Conservation (phyloP, 2,888 invertebrate genomes). For the Bembecia ichneumoniformis region DNA sequence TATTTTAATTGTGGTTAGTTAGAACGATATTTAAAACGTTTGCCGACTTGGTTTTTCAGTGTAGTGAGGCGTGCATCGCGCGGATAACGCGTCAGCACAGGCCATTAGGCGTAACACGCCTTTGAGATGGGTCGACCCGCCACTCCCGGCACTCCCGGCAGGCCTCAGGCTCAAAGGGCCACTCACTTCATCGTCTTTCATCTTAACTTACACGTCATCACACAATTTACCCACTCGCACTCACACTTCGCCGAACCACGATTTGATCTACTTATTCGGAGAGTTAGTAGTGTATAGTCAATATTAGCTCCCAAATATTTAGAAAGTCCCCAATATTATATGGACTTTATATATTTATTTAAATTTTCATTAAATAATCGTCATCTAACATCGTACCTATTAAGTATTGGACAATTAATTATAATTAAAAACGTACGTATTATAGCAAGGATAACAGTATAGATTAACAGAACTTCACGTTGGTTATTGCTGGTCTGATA, state of each 20-base stretch:
- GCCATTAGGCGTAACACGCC: conserved; percentile 43
- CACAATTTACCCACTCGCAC: conserved; percentile 31
- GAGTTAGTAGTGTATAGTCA: too few species aligned
- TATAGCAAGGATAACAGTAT: too few species aligned
- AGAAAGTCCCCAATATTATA: too few species aligned
- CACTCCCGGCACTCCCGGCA: conserved; percentile 7
- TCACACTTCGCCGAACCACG: conserved; percentile 6
- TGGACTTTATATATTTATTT: too few species aligned
- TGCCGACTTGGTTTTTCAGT: neutral
- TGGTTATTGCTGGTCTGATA: too few species aligned
- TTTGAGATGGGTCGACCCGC: conserved; percentile 48
- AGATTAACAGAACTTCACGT: too few species aligned
- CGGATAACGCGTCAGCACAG: conserved; percentile 40
- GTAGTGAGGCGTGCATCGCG: conserved; percentile 14
- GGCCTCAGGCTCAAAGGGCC: conserved; percentile 38
- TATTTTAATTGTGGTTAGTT: neutral
- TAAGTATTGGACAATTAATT: too few species aligned
- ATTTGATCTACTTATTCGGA: too few species aligned
- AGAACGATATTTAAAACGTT: neutral
- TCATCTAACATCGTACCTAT: too few species aligned
- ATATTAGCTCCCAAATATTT: too few species aligned
- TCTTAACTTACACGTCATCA: conserved; percentile 39
- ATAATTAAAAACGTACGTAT: too few species aligned
- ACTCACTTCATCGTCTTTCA: conserved; percentile 48
- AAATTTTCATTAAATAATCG: too few species aligned